These are phyloP conservation scores for Malacoctenus gilli DNA, from an alignment of 2,797 vertebrate species.

Conservation along the genomic window DNA sequence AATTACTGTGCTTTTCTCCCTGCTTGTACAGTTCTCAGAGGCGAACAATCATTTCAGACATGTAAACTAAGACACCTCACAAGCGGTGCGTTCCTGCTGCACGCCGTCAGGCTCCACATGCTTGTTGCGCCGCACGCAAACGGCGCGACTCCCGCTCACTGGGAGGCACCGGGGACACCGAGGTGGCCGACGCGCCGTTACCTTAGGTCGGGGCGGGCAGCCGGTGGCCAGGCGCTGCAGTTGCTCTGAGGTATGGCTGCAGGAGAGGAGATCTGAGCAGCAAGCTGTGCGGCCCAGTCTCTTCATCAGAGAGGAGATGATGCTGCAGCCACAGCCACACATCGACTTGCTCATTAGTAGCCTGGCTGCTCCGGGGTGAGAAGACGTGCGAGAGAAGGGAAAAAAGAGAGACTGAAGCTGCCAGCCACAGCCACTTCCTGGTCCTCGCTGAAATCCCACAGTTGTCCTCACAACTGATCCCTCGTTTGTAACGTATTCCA, in stretches of 20 bases:
- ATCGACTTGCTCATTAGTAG: constrained; percentile 92
- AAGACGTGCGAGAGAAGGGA: constrained; percentile 16
- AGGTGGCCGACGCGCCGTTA: constrained; percentile 76
- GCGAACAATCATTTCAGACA: constrained; percentile 84
- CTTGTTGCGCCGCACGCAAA: constrained; percentile 18
- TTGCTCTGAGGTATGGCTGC: constrained; percentile 93
- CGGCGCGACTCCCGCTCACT: constrained; percentile 1
- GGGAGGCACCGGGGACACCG: constrained; percentile 1
- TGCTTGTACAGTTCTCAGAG: constrained; percentile 81
- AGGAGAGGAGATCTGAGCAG: constrained; percentile 96
- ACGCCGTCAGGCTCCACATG: constrained; percentile 12
- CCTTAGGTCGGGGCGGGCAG: constrained; percentile 91
- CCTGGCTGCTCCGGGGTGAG: constrained; percentile 60
- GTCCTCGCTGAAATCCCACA: constrained; percentile 31
- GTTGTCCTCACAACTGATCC: constrained; percentile 37
- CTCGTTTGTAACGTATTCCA: constrained; percentile 47
- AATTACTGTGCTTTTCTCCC: constrained; percentile 89
- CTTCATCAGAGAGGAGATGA: constrained; percentile 99
- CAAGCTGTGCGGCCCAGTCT: constrained; percentile 95
- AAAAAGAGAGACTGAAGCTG: constrained; percentile 12
- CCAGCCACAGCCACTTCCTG: no score
- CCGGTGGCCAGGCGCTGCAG: constrained; percentile 92
- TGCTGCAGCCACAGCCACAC: constrained; percentile 98
- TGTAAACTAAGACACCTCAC: constrained; percentile 53
- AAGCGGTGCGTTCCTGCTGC: constrained; percentile 21